Conservation (phyloP, 1,140 invertebrate species). For the Gerris buenoi region DNA sequence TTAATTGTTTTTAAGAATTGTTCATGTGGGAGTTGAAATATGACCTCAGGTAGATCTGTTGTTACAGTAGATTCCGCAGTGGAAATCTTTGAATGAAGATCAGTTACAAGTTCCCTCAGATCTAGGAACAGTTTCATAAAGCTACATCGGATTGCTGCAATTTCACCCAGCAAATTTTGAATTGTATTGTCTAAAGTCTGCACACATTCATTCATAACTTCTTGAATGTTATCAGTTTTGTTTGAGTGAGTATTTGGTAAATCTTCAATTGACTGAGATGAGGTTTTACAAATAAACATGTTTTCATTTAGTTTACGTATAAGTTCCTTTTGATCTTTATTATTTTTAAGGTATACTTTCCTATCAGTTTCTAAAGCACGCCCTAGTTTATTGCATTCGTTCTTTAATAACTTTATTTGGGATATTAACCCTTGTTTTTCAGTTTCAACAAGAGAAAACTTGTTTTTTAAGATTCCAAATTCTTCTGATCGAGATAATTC, state of each 20-base stretch:
- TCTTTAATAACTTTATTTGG: neutral
- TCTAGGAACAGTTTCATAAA: neutral
- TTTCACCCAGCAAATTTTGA: neutral
- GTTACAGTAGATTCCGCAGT: neutral
- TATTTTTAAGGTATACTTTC: neutral
- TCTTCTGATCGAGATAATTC: neutral
- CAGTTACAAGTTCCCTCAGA: neutral
- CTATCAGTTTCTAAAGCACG: neutral
- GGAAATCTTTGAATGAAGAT: neutral
- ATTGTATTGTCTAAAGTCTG: neutral
- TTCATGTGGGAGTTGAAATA: neutral
- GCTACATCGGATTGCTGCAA: neutral
- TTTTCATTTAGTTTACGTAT: neutral
- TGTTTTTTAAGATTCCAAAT: neutral
- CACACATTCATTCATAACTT: neutral
- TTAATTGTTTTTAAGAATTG: neutral
- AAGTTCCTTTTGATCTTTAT: neutral
- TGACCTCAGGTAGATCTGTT: neutral
- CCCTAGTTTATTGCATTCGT: neutral
- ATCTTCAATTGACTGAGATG: neutral
- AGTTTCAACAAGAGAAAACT: neutral
- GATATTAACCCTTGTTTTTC: neutral
- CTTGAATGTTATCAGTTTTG: neutral
- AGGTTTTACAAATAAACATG: neutral
- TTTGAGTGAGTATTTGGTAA: neutral